Conservation (phyloP, 1,140 invertebrate species). For the Stegodyphus mimosarum region DNA sequence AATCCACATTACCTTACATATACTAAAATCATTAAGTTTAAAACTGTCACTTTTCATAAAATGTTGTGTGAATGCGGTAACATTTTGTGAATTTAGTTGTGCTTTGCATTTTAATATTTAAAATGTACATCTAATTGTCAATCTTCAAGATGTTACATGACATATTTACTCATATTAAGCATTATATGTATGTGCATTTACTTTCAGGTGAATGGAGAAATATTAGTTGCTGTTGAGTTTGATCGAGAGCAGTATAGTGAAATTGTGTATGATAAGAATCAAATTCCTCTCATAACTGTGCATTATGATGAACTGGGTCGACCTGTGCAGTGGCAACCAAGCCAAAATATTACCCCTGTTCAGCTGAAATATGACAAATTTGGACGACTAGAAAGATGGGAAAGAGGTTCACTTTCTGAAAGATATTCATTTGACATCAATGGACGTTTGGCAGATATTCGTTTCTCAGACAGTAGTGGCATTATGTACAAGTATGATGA, state of each 20-base stretch:
- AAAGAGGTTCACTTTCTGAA: slow-evolving; percentile 87
- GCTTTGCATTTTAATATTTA: too few species aligned
- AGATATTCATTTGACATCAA: slow-evolving; percentile 88
- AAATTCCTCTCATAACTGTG: slow-evolving; percentile 83
- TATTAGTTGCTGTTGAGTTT: slow-evolving; percentile 86
- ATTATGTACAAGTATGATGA: slow-evolving; percentile 85
- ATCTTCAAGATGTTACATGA: too few species aligned
- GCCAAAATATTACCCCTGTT: slow-evolving; percentile 67
- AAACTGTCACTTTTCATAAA: too few species aligned
- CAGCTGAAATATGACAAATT: slow-evolving; percentile 73
- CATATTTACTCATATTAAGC: not conserved
- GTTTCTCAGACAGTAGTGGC: slow-evolving; percentile 79
- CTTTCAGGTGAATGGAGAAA: slow-evolving; percentile 75
- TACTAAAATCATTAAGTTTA: too few species aligned
- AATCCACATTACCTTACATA: too few species aligned
- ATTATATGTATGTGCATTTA: not conserved
- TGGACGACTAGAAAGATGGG: slow-evolving; percentile 90
- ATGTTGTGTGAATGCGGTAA: too few species aligned
- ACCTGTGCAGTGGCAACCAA: slow-evolving; percentile 72
- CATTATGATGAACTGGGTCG: slow-evolving; percentile 87
- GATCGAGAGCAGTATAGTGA: slow-evolving; percentile 88
- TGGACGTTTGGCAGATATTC: slow-evolving; percentile 84
- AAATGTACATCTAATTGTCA: too few species aligned
- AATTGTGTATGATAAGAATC: slow-evolving; percentile 86
- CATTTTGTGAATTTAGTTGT: too few species aligned